Base-by-base conservation (phyloP, 2,797 vertebrate species). In the Mareca strepera region DNA sequence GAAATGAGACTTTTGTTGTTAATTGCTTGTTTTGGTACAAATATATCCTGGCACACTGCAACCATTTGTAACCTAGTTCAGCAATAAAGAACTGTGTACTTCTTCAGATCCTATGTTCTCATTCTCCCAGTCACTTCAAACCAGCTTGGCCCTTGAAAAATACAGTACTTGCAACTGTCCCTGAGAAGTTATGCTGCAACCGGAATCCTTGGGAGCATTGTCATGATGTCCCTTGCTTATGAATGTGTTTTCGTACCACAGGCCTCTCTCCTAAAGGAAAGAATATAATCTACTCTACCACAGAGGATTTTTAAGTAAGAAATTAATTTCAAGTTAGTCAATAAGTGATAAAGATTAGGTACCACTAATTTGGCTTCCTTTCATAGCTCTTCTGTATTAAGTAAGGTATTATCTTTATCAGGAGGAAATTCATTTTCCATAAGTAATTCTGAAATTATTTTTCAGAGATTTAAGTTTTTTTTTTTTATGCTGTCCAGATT, bases 361-460 rank as follows among this genome's bases (percentile, higher is more conserved):
- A n/a, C 12, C n/a, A 82, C 26, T 75, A 58, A 52, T 83, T 78
- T 70, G 28, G 18, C 62, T 26, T 86, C 14, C 23, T 82, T 90
- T 92, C 69, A 13, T 63, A 76, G 39, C 29, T 87, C 29, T 74
- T 68, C 43, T 63, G 5, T 90, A 12, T 73, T 76, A 48, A 39
- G 7, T 33, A 82, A 80, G 14, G 7, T 25, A 52, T 87, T 90
- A n/a, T 50, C 69, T 93, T 60, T 82, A 43, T 86, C 37, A 80
- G 33, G 46, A 63, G 64, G 69, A 85, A 90, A 80, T 28, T 63
- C 28, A 17, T 64, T 84, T 89, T 64, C 44, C 14, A 22, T 82
- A 78, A 82, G 66, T 75, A 91, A 64, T 60, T 78, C 46, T 75
- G 55, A 81, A 74, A 86, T 53, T 41, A 50, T 77, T 93, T 93